These are phyloP conservation scores for Julus scandinavius DNA, from an alignment of 2,888 invertebrate species.

Conservation along the genomic window DNA sequence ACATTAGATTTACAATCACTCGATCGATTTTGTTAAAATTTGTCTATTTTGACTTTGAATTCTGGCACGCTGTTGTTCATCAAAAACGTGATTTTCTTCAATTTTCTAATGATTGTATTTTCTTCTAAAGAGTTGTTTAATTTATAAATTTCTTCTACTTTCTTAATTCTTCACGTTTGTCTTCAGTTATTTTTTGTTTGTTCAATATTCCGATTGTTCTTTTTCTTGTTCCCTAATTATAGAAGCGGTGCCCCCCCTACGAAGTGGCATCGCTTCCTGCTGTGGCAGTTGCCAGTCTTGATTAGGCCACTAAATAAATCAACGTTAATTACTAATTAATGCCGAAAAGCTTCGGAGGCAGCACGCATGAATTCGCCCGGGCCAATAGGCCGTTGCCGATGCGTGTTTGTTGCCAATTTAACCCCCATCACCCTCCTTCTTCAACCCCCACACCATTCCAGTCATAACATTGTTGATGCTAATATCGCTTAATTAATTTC, in stretches of 20 bases:
- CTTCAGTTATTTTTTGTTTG: too few species aligned
- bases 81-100: too few species aligned
- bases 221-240: too few species aligned
- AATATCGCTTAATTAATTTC: constrained; percentile 33
- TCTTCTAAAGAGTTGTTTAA: too few species aligned
- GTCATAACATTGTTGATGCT: constrained; percentile 26
- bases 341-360: background rate
- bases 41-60: too few species aligned
- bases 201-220: too few species aligned
- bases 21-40: too few species aligned
- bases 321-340: constrained; percentile 26
- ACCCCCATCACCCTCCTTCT: background rate
- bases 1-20: too few species aligned
- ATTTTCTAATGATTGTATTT: too few species aligned
- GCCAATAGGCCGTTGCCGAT: background rate
- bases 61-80: too few species aligned
- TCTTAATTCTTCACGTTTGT: too few species aligned
- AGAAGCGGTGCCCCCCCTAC: background rate
- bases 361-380: background rate
- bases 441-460: constrained; percentile 5
- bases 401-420: constrained; percentile 18
- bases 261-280: background rate
- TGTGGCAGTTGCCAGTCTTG: constrained; percentile 16
- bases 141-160: too few species aligned
- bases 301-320: constrained; percentile 33